phyloP scores from a whole-genome alignment of 2,888 invertebrate species.

The Hirtodrosophila confusa region DNA sequence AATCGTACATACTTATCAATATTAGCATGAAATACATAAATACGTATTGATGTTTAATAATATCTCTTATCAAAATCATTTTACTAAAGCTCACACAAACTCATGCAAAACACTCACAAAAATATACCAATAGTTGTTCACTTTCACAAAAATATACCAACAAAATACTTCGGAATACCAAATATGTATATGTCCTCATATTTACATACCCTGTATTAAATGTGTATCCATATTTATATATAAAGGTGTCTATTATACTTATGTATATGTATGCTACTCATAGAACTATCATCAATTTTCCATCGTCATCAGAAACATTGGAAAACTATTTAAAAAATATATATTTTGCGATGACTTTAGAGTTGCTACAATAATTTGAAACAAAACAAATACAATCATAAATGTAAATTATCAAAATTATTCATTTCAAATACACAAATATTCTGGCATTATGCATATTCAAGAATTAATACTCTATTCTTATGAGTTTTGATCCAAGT shows the following conservation, averaged over 20 bases:
- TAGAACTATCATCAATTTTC: conserved; percentile 57
- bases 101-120: conserved; percentile 43
- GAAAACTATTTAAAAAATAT: conserved; percentile 34
- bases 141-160: conserved; percentile 72
- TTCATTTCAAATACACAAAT: conserved; percentile 14
- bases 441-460: conserved; percentile 19
- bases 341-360: conserved; percentile 52
- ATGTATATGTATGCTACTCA: conserved; percentile 27
- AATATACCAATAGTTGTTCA: conserved; percentile 39
- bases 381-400: neutral
- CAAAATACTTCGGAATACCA: conserved; percentile 36
- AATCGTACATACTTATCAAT: neutral
- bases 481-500: conserved; percentile 26
- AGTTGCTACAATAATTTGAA: conserved; percentile 21
- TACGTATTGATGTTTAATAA: neutral
- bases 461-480: conserved; percentile 5
- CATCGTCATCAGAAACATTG: conserved; percentile 65
- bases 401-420: conserved; percentile 1
- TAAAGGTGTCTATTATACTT: conserved; percentile 32
- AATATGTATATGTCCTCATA: conserved; percentile 13
- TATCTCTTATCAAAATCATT: too few species aligned
- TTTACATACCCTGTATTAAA: conserved; percentile 12
- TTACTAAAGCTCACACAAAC: conserved; percentile 14
- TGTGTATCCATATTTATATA: conserved; percentile 22
- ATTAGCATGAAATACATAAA: conserved; percentile 28